Conservation (phyloP, 2,888 invertebrate genomes). For the Ferdinandea cuprea region DNA sequence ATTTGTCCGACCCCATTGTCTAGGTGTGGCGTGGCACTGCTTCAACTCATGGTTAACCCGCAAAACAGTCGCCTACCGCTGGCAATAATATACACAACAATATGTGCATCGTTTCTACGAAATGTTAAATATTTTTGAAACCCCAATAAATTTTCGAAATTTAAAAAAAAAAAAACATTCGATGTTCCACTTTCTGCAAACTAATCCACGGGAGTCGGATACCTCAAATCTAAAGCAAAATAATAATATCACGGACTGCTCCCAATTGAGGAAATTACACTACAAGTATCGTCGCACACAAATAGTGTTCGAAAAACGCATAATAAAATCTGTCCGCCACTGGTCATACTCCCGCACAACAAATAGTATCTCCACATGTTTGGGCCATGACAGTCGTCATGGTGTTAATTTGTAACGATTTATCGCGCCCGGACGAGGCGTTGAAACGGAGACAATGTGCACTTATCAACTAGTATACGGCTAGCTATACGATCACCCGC, state of each 20-base stretch:
- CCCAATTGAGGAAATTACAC: conserved; percentile 62
- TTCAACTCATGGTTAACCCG: conserved; percentile 16
- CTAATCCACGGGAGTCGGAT: conserved; percentile 1
- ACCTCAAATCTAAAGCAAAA: conserved; percentile 20
- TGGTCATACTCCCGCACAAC: conserved; percentile 13
- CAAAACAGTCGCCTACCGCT: neutral
- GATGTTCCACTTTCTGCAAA: conserved; percentile 28
- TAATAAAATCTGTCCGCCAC: neutral
- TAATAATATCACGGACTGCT: conserved; percentile 15
- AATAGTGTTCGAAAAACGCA: conserved; percentile 5
- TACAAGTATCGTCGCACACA: neutral
- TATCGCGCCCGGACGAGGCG: conserved; percentile 53
- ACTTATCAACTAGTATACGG: conserved; percentile 15
- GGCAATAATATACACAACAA: neutral
- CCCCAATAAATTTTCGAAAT: conserved; percentile 23
- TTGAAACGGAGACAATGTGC: conserved; percentile 44
- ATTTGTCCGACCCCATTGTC: conserved; percentile 43
- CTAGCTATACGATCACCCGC: conserved; percentile 22
- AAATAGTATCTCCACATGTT: conserved; percentile 14
- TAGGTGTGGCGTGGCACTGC: conserved; percentile 44
- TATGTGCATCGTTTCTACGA: neutral
- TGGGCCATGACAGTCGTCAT: conserved; percentile 53
- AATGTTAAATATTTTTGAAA: conserved; percentile 34
- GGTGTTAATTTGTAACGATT: conserved; percentile 68
- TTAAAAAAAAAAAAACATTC: too few relatives aligned